Conservation (phyloP, 2,888 invertebrate genomes). For the Aspidiotus rigidus region DNA sequence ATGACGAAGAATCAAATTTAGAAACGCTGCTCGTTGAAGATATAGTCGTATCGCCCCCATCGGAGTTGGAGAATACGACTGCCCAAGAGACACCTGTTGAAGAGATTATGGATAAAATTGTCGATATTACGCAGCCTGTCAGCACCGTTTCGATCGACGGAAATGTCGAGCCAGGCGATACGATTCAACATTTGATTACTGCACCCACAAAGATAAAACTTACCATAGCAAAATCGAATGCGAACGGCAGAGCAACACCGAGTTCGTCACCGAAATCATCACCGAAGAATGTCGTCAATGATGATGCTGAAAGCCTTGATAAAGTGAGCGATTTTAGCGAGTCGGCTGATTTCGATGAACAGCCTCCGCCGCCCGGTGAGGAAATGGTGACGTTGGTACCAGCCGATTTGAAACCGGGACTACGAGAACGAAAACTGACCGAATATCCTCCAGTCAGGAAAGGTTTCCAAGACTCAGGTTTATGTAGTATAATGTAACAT, state of each 20-base stretch:
- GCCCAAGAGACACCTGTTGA: constrained; percentile 25
- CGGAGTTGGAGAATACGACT: neutral
- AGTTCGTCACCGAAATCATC: constrained; percentile 36
- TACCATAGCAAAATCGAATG: constrained; percentile 62
- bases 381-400: constrained; percentile 37
- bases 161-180: constrained; percentile 58
- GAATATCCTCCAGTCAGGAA: constrained; percentile 61
- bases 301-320: neutral
- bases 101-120: constrained; percentile 34
- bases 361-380: constrained; percentile 54
- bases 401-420: constrained; percentile 32
- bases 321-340: constrained; percentile 24
- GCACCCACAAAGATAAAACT: constrained; percentile 60
- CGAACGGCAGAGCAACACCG: constrained; percentile 40
- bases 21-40: constrained; percentile 28
- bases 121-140: constrained; percentile 50
- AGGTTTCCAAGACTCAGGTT: constrained; percentile 71
- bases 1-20: constrained; percentile 25
- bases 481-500: constrained; percentile 73
- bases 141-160: constrained; percentile 65
- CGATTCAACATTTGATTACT: constrained; percentile 44
- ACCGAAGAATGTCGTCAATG: constrained; percentile 16
- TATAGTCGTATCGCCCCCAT: neutral
- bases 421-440: constrained; percentile 54
- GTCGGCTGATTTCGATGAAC: constrained; percentile 39